These are phyloP conservation scores for Yponomeuta cagnagella DNA, from an alignment of 2,888 invertebrate genomes.

Conservation along the genomic window DNA sequence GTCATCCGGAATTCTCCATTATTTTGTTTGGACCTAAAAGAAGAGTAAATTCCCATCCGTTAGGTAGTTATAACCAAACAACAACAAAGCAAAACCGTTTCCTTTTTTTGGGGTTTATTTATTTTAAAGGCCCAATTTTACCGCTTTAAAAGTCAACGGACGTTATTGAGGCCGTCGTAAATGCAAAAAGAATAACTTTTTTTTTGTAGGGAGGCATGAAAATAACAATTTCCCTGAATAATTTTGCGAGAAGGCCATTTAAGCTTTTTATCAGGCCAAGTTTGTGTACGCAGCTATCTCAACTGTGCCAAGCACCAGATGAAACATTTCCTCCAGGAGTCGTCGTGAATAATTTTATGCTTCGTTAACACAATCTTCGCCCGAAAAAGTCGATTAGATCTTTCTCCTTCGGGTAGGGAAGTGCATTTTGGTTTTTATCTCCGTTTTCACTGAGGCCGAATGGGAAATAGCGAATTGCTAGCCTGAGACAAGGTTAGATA, in stretches of 20 bases:
- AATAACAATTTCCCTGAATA: conserved; percentile 67
- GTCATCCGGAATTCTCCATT: no score
- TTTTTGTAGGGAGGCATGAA: conserved; percentile 45
- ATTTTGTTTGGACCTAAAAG: neutral
- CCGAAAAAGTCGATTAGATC: conserved; percentile 51
- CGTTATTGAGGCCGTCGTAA: conserved; percentile 44
- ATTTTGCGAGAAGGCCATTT: conserved; percentile 63
- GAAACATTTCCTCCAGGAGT: conserved; percentile 56
- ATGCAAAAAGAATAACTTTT: conserved; percentile 49
- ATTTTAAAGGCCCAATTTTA: conserved; percentile 55
- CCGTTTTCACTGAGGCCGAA: neutral
- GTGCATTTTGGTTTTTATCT: neutral
- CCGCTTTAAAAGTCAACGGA: conserved; percentile 50
- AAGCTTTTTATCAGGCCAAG: conserved; percentile 67
- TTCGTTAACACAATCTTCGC: conserved; percentile 64
- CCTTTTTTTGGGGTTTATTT: conserved; percentile 33
- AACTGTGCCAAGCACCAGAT: conserved; percentile 45
- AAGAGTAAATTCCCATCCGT: no score
- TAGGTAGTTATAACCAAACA: neutral
- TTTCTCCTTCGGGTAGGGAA: conserved; percentile 30
- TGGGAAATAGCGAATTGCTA: neutral
- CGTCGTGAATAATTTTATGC: conserved; percentile 64
- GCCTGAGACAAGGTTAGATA: no score
- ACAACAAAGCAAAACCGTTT: neutral
- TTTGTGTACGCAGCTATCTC: conserved; percentile 67